Base-by-base conservation (phyloP, 1,140 invertebrate species). In the Muscidifurax raptorellus region DNA sequence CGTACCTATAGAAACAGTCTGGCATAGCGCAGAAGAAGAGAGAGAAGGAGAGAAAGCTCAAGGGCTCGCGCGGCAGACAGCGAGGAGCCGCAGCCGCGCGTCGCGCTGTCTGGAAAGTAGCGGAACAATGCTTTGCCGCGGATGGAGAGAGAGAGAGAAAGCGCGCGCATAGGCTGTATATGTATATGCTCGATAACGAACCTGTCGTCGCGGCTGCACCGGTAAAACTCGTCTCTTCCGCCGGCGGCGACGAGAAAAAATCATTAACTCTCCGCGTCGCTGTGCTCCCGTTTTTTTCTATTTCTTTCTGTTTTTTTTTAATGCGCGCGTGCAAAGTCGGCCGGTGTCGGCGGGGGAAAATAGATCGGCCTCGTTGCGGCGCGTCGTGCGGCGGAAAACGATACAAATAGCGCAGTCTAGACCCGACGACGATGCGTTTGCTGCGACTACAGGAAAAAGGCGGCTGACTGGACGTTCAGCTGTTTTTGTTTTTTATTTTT, bases 211-310 rank as follows among this genome's bases (percentile, higher is more conserved):
- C n/a, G 89, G 85, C 87, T 85, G 87, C 87, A 89, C 89, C 88
- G 87, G 89, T 90, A 87, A 88, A 91, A 92, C 91, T 90, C 85
- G 91, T 91, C 89, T 87, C 89, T 87, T 86, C 87, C 87, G 78
- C 81, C 78, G 69, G 28, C 77, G 40, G 32, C 86, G 83, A 80
- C 83, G 84, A 87, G 86, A 85, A 88, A 89, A 90, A 90, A 89
- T 89, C 89, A 87, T 90, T 89, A 88, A 86, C 89, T 87, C 85
- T 0, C 30, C 44, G 32, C 59, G 40, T 64, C 4, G 6, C 6
- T 15, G 18, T 32, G 27, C 10, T 69, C 40, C 52, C 32, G 12
- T 67, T 30, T 67, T 36, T 72, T 30, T 22, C 78, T 40, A 22
- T 72, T n/a, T 36, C 12, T 75, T 22, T 22, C 32, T 27, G 59